Evolutionary conservation across 2,797 vertebrate species (phyloP), one percentile per base, ranked within the genome.

Genomic region (Artibeus jamaicensis): DNA sequence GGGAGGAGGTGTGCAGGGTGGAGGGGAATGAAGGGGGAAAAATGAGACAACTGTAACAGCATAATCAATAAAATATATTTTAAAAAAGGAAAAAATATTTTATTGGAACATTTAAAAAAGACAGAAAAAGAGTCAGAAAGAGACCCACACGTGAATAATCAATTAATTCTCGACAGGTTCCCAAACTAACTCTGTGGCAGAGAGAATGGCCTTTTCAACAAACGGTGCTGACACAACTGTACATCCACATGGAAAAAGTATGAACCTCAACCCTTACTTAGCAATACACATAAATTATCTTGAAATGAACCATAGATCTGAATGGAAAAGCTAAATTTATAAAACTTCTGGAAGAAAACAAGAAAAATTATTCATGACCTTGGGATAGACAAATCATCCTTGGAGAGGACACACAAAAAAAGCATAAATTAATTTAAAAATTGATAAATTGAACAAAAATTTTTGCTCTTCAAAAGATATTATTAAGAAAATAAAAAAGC

Each of bases 311-410:
- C 67, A 50, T 0, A 39, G 70, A 10, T 10, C 68, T 82, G 82
- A 59, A 44, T 12, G 22, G 5, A 53, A 87, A 81, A 42, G 53
- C 21, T 14, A 79, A 57, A 89, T 93, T 67, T 79, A 50, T 24
- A 86, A 93, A 93, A 91, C 62, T 77, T 57, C 46, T 89, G 29
- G 91, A 93, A 84, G 85, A 70, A 94, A 90, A 57, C 44, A 86
- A 57, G 71, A 79, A 93, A 95, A 65, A 57, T 53, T 37, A 68
- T 55, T 91, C 74, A 39, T 16, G 86, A 86, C 34, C 68, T 42
- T 46, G 29, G 39, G 24, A 74, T 12, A 82, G 65, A 84, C 46
- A 70, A 74, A 37, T 22, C 57, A 53, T 77, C 89, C 79, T 93
- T 93, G 62, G 90, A 70, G 37, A 70, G 12, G 15, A 82, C 42